These are phyloP conservation scores for Eulemur mongoz DNA, from an alignment of 2,797 vertebrate genomes.

Conservation along the genomic window DNA sequence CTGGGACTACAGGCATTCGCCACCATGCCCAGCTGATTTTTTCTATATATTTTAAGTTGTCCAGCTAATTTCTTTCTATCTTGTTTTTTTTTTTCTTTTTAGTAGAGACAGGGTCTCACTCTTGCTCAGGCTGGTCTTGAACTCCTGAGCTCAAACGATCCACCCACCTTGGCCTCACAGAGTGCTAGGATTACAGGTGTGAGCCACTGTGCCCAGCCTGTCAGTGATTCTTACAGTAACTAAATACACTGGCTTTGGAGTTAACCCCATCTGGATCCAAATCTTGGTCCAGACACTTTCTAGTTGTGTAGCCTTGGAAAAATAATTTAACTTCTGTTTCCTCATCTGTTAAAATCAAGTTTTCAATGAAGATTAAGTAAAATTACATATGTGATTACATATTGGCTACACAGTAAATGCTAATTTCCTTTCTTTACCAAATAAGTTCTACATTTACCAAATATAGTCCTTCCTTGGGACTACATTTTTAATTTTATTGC, in stretches of 20 bases:
- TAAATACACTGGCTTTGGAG: background rate
- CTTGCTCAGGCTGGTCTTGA: too few species aligned
- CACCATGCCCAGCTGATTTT: too few species aligned
- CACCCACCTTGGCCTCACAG: too few species aligned
- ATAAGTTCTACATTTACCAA: background rate
- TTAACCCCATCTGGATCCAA: background rate
- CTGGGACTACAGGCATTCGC: too few species aligned
- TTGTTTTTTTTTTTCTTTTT: too few species aligned
- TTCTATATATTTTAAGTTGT: too few species aligned
- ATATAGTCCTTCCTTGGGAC: background rate
- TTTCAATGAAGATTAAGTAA: conserved; percentile 1
- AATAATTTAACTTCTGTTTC: background rate
- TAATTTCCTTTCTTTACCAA: background rate
- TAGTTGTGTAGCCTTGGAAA: background rate
- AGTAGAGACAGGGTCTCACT: too few species aligned
- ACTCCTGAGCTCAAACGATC: too few species aligned
- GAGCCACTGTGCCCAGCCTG: too few species aligned
- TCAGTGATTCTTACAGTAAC: background rate
- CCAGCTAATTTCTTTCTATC: too few species aligned
- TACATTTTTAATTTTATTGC: background rate
- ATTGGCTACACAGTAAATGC: background rate
- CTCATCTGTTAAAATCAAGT: background rate
- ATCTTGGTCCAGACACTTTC: background rate
- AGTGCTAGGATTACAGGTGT: too few species aligned
- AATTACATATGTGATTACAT: background rate